phyloP scores from a whole-genome alignment of 2,113 vertebrate species.

The Gadus chalcogrammus region DNA sequence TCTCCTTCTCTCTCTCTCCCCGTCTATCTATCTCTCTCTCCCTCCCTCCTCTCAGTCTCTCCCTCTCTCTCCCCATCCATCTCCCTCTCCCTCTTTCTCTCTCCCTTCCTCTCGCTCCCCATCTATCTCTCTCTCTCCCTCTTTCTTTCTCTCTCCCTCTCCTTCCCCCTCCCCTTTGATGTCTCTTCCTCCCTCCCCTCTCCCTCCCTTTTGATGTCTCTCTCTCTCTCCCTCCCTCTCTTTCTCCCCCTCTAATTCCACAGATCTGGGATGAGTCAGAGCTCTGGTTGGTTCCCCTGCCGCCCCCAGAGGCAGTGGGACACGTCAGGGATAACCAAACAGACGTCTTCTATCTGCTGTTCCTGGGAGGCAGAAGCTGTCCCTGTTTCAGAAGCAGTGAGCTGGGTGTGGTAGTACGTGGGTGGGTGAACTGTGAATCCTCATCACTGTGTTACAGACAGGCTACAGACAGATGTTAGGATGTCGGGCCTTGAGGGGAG shows the following conservation, averaged over 20 bases:
- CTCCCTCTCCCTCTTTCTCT: constrained; percentile 43
- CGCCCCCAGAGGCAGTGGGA: constrained; percentile 13
- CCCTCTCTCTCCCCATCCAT: constrained; percentile 29
- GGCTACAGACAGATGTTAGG: too few relatives aligned
- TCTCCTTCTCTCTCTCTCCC: constrained; percentile 47
- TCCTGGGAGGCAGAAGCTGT: constrained; percentile 28
- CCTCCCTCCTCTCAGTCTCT: constrained; percentile 19
- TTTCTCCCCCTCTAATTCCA: constrained; percentile 39
- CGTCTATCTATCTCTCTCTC: constrained; percentile 34
- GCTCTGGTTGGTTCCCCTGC: neutral
- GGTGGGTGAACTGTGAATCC: too few relatives aligned
- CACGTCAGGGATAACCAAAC: constrained; percentile 33
- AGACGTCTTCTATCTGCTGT: constrained; percentile 19
- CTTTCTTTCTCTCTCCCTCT: constrained; percentile 30
- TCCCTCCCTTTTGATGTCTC: constrained; percentile 21
- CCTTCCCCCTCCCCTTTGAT: too few relatives aligned
- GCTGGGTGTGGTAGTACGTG: too few relatives aligned
- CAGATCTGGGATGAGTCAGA: constrained; percentile 51
- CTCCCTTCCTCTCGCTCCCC: constrained; percentile 6
- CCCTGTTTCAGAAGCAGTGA: neutral
- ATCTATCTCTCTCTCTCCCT: constrained; percentile 43
- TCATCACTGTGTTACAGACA: too few relatives aligned
- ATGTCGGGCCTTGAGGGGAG: too few relatives aligned
- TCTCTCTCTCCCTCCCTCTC: constrained; percentile 47
- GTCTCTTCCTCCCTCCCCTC: constrained; percentile 33